These are phyloP conservation scores for Leucoraja erinaceus DNA, from an alignment of 2,113 vertebrate genomes.

Conservation along the genomic window DNA sequence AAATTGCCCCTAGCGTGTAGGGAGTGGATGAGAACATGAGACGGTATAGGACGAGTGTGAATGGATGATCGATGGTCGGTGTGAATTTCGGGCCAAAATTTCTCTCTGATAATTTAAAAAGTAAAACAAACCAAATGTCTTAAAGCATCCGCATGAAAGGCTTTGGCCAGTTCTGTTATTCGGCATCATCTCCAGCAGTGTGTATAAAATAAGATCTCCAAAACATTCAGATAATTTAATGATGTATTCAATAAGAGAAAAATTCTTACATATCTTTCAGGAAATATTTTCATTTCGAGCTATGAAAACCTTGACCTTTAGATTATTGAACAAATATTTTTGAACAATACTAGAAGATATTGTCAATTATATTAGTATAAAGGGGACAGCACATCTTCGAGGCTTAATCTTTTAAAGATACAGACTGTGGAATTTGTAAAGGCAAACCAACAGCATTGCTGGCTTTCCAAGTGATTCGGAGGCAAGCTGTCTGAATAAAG, in stretches of 20 bases:
- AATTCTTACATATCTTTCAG: neutral
- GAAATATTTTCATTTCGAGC: neutral
- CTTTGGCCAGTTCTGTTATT: neutral
- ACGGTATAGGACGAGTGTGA: too few relatives aligned
- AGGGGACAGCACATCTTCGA: neutral
- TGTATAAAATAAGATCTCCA: neutral
- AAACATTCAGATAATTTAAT: neutral
- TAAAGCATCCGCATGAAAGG: neutral
- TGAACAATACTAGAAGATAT: neutral
- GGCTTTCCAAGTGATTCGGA: neutral
- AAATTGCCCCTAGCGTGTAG: too few relatives aligned
- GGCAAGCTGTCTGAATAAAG: neutral
- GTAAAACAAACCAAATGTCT: neutral
- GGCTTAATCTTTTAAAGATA: neutral
- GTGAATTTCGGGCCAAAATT: too few relatives aligned
- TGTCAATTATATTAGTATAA: neutral
- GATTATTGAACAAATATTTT: neutral
- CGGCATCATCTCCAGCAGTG: neutral
- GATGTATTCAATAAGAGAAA: neutral
- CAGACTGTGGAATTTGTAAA: neutral
- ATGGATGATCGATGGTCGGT: too few relatives aligned
- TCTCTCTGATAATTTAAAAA: neutral
- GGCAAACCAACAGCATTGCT: neutral
- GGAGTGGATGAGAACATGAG: too few relatives aligned
- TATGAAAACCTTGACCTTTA: neutral